A percentile compares a stretch with the other conserved stretches of the same genome.
Conservation (phyloP, 2,113 vertebrate species). For the Gymnocephalus cernua region DNA sequence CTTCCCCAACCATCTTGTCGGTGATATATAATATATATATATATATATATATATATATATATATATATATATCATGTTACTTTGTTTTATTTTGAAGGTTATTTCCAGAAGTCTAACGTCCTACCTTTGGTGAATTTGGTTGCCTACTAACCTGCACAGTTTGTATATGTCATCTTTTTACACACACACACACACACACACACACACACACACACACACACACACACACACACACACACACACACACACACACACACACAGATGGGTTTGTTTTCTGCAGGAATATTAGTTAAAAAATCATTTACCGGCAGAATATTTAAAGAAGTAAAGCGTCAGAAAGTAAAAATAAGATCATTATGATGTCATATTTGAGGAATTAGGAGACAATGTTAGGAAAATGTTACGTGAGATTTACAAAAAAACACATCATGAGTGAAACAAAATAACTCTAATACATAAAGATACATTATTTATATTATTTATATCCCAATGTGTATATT, state of each 20-base stretch:
- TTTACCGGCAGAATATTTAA: background rate
- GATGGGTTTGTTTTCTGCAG: background rate
- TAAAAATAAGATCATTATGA: background rate
- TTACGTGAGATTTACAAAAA: too few species aligned
- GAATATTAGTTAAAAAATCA: background rate
- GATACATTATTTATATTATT: too few species aligned
- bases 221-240: background rate
- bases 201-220: background rate
- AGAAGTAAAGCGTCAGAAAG: background rate
- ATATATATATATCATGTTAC: too few species aligned
- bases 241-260: background rate
- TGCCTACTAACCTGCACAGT: background rate
- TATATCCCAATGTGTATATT: too few species aligned
- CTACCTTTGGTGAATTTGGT: accelerated
- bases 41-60: too few species aligned
- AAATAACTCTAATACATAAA: too few species aligned
- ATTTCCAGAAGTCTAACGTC: background rate
- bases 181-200: background rate
- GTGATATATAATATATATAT: too few species aligned
- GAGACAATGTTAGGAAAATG: background rate
- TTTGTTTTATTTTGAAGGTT: conserved; percentile 32
- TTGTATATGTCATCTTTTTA: background rate
- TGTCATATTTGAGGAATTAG: background rate
- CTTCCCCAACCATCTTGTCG: too few species aligned
- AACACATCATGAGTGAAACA: too few species aligned